Percentiles rank a stretch among this genome's conserved stretches.
Evolutionary conservation across 2,888 invertebrate species (phyloP).

Genomic region (Chymomyza fuscimana): DNA sequence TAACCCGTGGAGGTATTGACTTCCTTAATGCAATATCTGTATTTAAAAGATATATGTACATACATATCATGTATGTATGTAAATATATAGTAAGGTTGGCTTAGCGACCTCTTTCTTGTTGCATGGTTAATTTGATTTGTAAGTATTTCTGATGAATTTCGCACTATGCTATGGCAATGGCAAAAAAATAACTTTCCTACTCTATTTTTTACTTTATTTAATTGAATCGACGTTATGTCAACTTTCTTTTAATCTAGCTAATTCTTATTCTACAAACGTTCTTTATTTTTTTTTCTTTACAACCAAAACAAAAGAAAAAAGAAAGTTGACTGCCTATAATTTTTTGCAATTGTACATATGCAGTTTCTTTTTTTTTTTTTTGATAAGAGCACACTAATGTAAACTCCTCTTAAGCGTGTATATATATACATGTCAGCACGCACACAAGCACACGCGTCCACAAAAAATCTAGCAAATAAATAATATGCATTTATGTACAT

Average conservation of each 20-base stretch:
- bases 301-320: conserved; percentile 38
- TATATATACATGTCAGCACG: neutral
- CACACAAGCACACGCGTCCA: neutral
- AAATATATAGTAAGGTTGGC: neutral
- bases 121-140: neutral
- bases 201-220: no score
- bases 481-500: neutral
- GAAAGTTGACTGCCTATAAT: conserved; percentile 49
- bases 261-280: no score
- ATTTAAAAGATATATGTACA: neutral
- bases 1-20: conserved; percentile 25
- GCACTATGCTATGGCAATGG: no score
- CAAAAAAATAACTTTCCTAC: no score
- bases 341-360: conserved; percentile 47
- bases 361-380: conserved; percentile 60
- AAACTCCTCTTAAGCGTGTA: conserved; percentile 7
- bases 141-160: neutral
- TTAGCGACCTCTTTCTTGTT: neutral
- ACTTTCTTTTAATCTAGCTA: no score
- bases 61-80: neutral
- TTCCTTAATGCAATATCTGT: conserved; percentile 43
- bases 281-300: neutral
- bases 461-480: neutral
- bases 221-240: no score
- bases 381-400: conserved; percentile 48